These are phyloP conservation scores for Campaea margaritaria DNA, from an alignment of 2,888 invertebrate genomes.

Conservation along the genomic window DNA sequence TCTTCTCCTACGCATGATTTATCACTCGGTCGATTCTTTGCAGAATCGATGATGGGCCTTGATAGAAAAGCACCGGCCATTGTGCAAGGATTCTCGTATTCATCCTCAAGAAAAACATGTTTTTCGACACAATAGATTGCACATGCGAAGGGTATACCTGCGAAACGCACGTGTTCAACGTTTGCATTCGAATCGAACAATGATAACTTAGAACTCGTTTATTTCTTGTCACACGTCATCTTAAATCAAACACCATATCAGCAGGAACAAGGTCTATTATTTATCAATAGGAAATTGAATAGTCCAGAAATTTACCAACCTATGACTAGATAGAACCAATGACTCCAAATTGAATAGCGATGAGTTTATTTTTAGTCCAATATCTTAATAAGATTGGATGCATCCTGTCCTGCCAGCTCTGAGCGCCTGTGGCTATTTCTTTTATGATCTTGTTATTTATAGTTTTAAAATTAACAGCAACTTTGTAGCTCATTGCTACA, in stretches of 20 bases:
- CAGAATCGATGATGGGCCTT: slow-evolving; percentile 72
- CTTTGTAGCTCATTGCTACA: slow-evolving; percentile 19
- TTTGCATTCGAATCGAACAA: slow-evolving; percentile 70
- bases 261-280: slow-evolving; percentile 57
- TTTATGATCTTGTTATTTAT: slow-evolving; percentile 35
- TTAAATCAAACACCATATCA: slow-evolving; percentile 55
- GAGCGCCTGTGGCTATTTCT: slow-evolving; percentile 38
- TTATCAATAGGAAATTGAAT: slow-evolving; percentile 44
- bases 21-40: slow-evolving; percentile 60
- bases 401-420: slow-evolving; percentile 40
- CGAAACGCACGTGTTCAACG: slow-evolving; percentile 80
- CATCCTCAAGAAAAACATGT: slow-evolving; percentile 72
- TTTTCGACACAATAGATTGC: slow-evolving; percentile 75
- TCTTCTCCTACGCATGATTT: slow-evolving; percentile 80
- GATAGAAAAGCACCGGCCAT: slow-evolving; percentile 67
- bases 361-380: slow-evolving; percentile 59
- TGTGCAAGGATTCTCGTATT: slow-evolving; percentile 78
- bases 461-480: slow-evolving; percentile 29
- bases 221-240: slow-evolving; percentile 50
- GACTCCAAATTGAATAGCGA: slow-evolving; percentile 62
- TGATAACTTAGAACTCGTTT: slow-evolving; percentile 54
- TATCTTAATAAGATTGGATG: slow-evolving; percentile 53
- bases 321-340: slow-evolving; percentile 58
- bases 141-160: slow-evolving; percentile 80
- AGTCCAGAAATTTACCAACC: slow-evolving; percentile 62